A percentile compares a stretch with the other conserved stretches of the same genome.
Evolutionary conservation across 2,888 invertebrate genomes (phyloP).

Genomic region (Drosophila limbata): DNA sequence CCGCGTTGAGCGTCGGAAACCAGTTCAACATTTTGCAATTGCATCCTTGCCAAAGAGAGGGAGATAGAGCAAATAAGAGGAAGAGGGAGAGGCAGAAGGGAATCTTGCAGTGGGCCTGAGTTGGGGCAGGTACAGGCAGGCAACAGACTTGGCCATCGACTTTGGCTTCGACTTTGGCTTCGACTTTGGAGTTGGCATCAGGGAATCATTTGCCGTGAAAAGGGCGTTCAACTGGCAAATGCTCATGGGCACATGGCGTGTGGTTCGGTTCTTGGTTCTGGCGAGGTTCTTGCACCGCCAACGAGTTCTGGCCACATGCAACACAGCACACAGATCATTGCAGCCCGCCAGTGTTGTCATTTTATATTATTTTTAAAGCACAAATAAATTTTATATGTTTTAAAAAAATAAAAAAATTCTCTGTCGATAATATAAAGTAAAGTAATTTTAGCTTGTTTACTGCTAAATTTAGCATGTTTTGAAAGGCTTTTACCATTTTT

Average conservation of each 20-base stretch:
- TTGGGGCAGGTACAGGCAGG: constrained; percentile 65
- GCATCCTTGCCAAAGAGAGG: constrained; percentile 51
- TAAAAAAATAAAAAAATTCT: too few relatives aligned
- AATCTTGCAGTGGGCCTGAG: constrained; percentile 37
- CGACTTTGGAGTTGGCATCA: constrained; percentile 49
- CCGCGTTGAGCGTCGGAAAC: constrained; percentile 67
- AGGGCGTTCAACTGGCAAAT: constrained; percentile 84
- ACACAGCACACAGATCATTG: not conserved
- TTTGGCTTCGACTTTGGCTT: constrained; percentile 48
- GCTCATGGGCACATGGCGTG: constrained; percentile 73
- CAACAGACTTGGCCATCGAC: constrained; percentile 35
- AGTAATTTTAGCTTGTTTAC: too few relatives aligned
- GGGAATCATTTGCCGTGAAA: constrained; percentile 85
- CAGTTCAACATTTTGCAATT: constrained; percentile 66
- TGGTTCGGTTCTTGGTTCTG: constrained; percentile 19
- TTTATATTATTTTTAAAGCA: not conserved
- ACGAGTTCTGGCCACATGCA: constrained; percentile 44
- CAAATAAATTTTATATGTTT: not conserved
- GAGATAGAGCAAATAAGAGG: not conserved
- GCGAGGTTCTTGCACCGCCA: constrained; percentile 69
- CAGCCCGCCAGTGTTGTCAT: not conserved
- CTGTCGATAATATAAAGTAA: too few relatives aligned
- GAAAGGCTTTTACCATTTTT: too few relatives aligned
- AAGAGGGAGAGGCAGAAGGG: not conserved
- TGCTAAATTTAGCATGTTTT: too few relatives aligned